A percentile compares a stretch with the other conserved stretches of the same genome.
Conservation (phyloP, 1,140 invertebrate genomes). For the Plectus sambesii region DNA sequence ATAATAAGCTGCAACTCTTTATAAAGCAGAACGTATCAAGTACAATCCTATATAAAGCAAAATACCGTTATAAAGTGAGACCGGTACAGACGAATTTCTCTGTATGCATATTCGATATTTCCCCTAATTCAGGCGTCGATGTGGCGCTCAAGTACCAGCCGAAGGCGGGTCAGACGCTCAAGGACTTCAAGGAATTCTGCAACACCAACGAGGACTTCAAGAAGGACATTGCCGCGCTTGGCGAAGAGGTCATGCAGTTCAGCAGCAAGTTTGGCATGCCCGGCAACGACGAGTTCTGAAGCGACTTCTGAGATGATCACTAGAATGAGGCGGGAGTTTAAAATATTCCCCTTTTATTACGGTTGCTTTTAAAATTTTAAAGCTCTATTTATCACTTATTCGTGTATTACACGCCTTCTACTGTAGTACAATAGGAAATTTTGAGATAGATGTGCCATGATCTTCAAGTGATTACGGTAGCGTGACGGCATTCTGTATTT, state of each 20-base stretch:
- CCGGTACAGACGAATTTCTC: neutral
- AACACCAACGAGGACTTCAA: conserved; percentile 16
- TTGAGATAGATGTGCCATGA: no score
- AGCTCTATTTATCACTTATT: no score
- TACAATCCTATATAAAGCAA: neutral
- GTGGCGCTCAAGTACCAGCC: conserved; percentile 36
- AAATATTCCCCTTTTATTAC: no score
- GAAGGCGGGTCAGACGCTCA: conserved; percentile 36
- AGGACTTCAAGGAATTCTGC: conserved; percentile 34
- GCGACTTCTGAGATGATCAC: no score
- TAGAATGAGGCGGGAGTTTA: no score
- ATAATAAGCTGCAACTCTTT: neutral
- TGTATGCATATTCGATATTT: no score
- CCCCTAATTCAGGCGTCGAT: conserved; percentile 36
- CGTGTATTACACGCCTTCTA: no score
- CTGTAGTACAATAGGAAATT: no score
- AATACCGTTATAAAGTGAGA: neutral
- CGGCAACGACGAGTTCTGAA: conserved; percentile 39
- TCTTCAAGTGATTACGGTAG: no score
- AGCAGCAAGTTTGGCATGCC: conserved; percentile 34
- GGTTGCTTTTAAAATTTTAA: no score
- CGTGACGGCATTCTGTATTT: no score
- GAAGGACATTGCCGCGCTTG: conserved; percentile 20
- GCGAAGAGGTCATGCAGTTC: conserved; percentile 27
- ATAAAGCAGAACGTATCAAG: neutral